Evolutionary conservation across 2,113 vertebrate species (phyloP).

Genomic region (Paradisaea rubra): DNA sequence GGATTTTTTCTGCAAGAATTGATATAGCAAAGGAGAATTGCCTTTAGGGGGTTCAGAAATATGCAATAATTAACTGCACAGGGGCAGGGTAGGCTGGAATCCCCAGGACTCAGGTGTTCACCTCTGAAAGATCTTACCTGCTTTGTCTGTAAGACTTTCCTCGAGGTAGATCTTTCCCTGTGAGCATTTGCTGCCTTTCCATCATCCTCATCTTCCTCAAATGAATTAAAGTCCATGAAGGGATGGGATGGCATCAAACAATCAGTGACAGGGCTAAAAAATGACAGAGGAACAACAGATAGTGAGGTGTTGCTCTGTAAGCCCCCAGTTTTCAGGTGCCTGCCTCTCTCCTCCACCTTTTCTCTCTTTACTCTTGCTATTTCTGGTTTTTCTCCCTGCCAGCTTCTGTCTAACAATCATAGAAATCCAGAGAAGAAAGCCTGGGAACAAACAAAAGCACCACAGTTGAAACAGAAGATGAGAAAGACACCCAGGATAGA

Average conservation of each 20-base stretch:
- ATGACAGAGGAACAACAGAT: background rate
- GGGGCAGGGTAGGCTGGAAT: background rate
- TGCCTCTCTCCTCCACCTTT: background rate
- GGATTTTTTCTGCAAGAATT: background rate
- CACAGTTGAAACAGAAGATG: background rate
- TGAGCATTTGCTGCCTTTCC: background rate
- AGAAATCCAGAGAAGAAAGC: conserved; percentile 22
- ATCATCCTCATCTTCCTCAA: background rate
- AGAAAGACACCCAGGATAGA: background rate
- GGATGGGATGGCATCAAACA: background rate
- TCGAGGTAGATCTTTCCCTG: background rate
- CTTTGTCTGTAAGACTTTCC: background rate
- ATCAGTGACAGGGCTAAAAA: background rate
- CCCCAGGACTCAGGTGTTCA: background rate
- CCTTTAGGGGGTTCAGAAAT: background rate
- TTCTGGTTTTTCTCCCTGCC: conserved; percentile 47
- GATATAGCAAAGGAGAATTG: background rate
- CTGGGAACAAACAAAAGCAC: background rate
- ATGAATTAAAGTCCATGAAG: background rate
- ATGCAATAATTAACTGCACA: background rate
- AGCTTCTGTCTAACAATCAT: conserved; percentile 9
- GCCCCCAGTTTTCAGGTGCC: background rate
- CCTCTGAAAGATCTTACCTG: background rate
- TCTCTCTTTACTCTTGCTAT: background rate
- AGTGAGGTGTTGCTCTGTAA: background rate